phyloP scores from a whole-genome alignment of 2,888 invertebrate species.

The Gastracanthus pulcherrimus region DNA sequence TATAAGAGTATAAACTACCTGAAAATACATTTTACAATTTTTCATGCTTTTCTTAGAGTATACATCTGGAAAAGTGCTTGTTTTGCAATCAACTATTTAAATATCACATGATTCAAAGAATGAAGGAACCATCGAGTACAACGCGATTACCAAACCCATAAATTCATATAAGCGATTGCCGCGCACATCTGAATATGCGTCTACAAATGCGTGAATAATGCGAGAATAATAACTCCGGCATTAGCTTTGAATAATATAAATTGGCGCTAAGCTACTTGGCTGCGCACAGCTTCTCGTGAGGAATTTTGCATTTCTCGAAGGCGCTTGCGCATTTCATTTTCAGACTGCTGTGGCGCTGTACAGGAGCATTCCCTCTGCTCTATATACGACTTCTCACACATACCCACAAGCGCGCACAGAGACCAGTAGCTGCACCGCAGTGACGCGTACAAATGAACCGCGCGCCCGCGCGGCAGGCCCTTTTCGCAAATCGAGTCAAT shows the following conservation, averaged over 20 bases:
- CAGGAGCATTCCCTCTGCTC: no score
- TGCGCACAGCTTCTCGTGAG: not conserved
- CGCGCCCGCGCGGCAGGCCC: not conserved
- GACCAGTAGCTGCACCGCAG: not conserved
- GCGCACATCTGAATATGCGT: not conserved
- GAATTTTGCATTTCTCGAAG: not conserved
- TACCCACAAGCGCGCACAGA: no score
- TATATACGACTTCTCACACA: no score
- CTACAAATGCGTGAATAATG: not conserved
- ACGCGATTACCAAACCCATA: not conserved
- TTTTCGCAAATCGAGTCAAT: conserved; percentile 21
- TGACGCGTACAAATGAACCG: conserved; percentile 6
- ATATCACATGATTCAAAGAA: no score
- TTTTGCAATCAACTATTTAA: no score
- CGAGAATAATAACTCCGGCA: not conserved
- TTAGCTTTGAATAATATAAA: conserved; percentile 13
- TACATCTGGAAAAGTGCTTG: no score
- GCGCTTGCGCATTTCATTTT: not conserved
- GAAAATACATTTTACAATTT: no score
- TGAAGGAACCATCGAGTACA: no score
- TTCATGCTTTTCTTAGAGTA: no score
- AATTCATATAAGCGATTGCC: not conserved
- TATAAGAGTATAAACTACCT: no score
- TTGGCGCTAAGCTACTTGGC: not conserved
- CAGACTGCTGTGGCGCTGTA: no score